Evolutionary conservation across 2,888 invertebrate genomes (phyloP).

Genomic region (Brenthis ino): DNA sequence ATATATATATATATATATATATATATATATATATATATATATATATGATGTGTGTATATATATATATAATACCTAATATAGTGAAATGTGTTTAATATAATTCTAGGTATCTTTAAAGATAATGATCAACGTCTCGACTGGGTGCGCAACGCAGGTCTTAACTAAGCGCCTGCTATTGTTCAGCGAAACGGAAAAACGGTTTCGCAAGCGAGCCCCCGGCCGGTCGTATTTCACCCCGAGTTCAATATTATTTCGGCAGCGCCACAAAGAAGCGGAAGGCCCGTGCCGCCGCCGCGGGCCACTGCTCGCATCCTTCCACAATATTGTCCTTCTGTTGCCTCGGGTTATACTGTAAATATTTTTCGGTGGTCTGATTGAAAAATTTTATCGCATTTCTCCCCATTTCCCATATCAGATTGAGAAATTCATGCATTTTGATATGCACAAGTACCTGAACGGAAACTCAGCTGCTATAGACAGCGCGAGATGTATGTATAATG

Average conservation of each 20-base stretch:
- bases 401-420: slow-evolving; percentile 70
- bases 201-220: slow-evolving; percentile 71
- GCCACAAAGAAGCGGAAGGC: slow-evolving; percentile 77
- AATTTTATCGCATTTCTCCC: slow-evolving; percentile 74
- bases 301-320: slow-evolving; percentile 70
- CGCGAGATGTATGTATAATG: not conserved
- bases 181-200: slow-evolving; percentile 75
- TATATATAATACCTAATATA: not conserved
- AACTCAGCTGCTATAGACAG: not conserved
- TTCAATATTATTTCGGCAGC: slow-evolving; percentile 81
- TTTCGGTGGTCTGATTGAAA: slow-evolving; percentile 80
- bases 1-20: not conserved
- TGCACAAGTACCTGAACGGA: not conserved
- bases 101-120: slow-evolving; percentile 39
- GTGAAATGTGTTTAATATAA: not conserved
- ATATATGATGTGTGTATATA: no score
- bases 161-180: slow-evolving; percentile 73
- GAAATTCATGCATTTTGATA: slow-evolving; percentile 25
- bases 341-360: slow-evolving; percentile 80
- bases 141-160: slow-evolving; percentile 60
- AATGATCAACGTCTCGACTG: slow-evolving; percentile 51
- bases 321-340: slow-evolving; percentile 78
- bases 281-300: slow-evolving; percentile 70
- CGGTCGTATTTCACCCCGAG: slow-evolving; percentile 78
- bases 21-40: no score